Evolutionary conservation across 35 echinoderm and acorn worm genomes (phyloP).

Genomic region (Chiridota heheva): DNA sequence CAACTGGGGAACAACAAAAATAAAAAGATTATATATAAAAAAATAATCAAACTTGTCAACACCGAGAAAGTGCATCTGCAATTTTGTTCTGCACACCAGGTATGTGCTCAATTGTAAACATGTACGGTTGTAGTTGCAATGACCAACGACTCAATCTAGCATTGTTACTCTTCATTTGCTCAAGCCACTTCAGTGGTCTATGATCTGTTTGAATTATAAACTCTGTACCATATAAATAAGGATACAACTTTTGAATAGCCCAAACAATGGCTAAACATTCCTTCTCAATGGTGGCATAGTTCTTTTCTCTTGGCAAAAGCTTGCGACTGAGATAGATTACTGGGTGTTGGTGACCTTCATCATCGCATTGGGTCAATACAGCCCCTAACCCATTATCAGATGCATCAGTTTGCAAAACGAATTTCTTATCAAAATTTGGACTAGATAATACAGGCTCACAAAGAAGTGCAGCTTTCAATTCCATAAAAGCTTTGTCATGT

Average conservation of each 20-base stretch:
- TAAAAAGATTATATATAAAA: too few species aligned
- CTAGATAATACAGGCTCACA: constrained; percentile 4
- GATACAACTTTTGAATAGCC: constrained; percentile 17
- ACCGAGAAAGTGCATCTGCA: too few species aligned
- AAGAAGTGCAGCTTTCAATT: neutral
- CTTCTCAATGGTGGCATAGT: constrained; percentile 40
- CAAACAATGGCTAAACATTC: constrained; percentile 50
- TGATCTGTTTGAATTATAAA: constrained; percentile 47
- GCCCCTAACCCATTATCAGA: constrained; percentile 2
- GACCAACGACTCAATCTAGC: too few species aligned
- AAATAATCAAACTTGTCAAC: too few species aligned
- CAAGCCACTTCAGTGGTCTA: constrained; percentile 24
- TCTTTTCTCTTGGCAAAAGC: constrained; percentile 1
- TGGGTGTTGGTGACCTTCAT: neutral
- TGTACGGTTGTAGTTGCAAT: too few species aligned
- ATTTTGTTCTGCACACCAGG: too few species aligned
- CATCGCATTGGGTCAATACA: constrained; percentile 14
- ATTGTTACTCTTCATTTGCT: constrained; percentile 38
- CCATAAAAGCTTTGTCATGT: neutral
- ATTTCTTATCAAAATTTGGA: neutral
- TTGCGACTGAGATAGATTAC: constrained; percentile 20
- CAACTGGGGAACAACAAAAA: too few species aligned
- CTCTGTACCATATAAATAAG: constrained; percentile 38
- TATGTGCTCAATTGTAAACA: too few species aligned
- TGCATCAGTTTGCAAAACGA: constrained; percentile 35